phyloP scores from a whole-genome alignment of 2,888 invertebrate genomes.

The Mimumesa dahlbomi region DNA sequence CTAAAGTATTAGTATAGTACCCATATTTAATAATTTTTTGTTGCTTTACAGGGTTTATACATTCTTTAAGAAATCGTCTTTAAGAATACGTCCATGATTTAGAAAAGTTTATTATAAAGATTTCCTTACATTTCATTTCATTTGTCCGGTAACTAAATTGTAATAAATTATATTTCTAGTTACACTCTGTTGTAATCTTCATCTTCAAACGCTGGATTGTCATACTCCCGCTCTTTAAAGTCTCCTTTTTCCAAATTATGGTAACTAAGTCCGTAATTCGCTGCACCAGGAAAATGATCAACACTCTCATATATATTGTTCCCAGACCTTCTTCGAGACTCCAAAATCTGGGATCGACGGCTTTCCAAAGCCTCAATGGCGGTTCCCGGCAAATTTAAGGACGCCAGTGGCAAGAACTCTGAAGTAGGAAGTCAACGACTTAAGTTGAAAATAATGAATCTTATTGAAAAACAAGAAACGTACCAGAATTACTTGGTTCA shows the following conservation, averaged over 20 bases:
- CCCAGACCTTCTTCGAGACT: constrained; percentile 88
- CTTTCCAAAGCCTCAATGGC: constrained; percentile 88
- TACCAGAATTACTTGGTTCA: constrained; percentile 36
- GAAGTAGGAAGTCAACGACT: neutral
- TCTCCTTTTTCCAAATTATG: neutral
- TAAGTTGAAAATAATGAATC: neutral
- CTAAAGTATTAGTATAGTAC: too few species aligned
- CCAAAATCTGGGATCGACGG: constrained; percentile 89
- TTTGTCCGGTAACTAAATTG: neutral
- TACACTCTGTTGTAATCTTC: constrained; percentile 1
- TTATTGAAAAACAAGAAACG: neutral
- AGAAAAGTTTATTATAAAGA: too few species aligned
- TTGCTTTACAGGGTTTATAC: too few species aligned
- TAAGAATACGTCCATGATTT: too few species aligned
- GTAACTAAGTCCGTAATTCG: too few species aligned
- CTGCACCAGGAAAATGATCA: neutral
- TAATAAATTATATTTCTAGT: neutral
- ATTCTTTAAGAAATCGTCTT: too few species aligned
- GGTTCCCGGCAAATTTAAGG: constrained; percentile 31
- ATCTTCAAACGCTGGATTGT: constrained; percentile 44
- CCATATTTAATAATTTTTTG: too few species aligned
- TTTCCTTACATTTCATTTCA: neutral
- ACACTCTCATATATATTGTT: constrained; percentile 86
- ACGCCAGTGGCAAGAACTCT: constrained; percentile 35
- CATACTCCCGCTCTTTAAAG: constrained; percentile 20